Evolutionary conservation across 1,140 invertebrate genomes (phyloP).

Genomic region (Nephila pilipes): DNA sequence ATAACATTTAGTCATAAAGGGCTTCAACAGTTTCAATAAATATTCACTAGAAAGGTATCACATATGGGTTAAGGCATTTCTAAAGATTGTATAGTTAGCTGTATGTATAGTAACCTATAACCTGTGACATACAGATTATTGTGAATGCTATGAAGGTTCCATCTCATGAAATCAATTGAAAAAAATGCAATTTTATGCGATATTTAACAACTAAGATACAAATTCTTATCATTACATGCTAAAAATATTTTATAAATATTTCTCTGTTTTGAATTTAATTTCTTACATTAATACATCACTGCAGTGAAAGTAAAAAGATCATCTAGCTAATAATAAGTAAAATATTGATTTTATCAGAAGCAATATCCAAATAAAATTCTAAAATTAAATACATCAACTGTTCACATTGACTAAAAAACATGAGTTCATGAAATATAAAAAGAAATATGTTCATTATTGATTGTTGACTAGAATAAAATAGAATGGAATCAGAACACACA

Average conservation of each 20-base stretch:
- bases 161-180: neutral
- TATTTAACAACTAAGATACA: no score
- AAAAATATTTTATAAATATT: no score
- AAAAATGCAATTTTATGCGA: no score
- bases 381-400: no score
- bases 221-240: no score
- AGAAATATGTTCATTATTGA: neutral
- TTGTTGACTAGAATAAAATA: neutral
- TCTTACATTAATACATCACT: no score
- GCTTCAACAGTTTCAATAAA: neutral
- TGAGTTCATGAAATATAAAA: neutral
- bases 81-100: neutral
- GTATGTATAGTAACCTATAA: neutral
- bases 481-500: neutral
- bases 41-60: conserved; percentile 18
- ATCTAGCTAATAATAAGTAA: no score
- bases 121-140: neutral
- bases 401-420: neutral
- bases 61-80: conserved; percentile 27
- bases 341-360: no score
- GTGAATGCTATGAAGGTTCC: neutral
- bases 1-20: neutral
- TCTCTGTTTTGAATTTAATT: no score
- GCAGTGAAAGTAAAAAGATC: no score
- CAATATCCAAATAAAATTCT: no score